Conservation (phyloP, 2,113 vertebrate genomes). For the Serilophus lunatus region DNA sequence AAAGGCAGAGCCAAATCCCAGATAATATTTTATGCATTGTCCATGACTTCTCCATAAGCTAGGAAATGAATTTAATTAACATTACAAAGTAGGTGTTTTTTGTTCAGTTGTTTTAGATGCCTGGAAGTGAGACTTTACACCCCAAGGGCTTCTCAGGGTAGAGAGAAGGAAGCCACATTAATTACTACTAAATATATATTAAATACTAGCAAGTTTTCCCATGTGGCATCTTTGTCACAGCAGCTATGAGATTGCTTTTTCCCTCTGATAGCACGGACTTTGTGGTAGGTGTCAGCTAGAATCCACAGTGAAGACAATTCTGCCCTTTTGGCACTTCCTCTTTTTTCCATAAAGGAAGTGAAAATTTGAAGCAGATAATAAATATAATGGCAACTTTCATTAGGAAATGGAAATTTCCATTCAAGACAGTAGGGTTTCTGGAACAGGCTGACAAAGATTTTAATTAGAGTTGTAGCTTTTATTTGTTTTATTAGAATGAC, state of each 20-base stretch:
- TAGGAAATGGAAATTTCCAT: neutral
- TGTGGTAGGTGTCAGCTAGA: neutral
- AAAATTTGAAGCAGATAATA: neutral
- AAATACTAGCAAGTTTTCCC: neutral
- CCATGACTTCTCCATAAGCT: neutral
- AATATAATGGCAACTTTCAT: neutral
- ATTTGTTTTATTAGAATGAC: conserved; percentile 21
- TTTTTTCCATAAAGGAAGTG: neutral
- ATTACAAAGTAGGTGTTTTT: neutral
- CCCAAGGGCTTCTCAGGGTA: neutral
- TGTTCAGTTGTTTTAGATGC: neutral
- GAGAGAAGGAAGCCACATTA: neutral
- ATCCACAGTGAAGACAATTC: neutral
- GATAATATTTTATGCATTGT: neutral
- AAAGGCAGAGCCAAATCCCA: neutral
- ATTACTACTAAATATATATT: neutral
- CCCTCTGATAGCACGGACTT: neutral
- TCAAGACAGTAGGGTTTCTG: neutral
- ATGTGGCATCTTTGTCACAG: neutral
- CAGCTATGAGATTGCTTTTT: neutral
- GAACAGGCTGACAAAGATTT: conserved; percentile 1
- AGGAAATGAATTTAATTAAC: neutral
- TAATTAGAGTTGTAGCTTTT: neutral
- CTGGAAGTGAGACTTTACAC: neutral
- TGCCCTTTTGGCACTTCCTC: neutral